Percentiles rank a stretch among this genome's conserved stretches.
phyloP scores from a whole-genome alignment of 2,888 invertebrate genomes.

The Pseudococcus longispinus region DNA sequence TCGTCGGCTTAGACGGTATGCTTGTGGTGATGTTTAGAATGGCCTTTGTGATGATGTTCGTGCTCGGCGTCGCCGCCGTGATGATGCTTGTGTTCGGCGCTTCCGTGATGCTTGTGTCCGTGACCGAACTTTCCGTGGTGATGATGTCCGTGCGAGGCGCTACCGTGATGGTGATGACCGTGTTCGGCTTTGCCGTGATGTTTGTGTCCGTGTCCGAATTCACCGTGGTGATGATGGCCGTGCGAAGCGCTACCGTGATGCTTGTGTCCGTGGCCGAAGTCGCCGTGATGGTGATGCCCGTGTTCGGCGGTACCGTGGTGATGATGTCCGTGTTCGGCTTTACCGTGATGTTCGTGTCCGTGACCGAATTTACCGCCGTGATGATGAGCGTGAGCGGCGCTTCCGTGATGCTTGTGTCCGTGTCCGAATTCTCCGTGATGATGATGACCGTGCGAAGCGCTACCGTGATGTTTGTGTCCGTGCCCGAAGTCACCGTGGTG shows the following conservation, averaged over 20 bases:
- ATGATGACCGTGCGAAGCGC: slow-evolving; percentile 57
- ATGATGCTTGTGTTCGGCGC: slow-evolving; percentile 59
- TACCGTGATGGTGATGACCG: slow-evolving; percentile 59
- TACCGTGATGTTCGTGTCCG: slow-evolving; percentile 58
- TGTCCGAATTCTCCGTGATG: slow-evolving; percentile 58
- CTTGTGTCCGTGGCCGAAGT: slow-evolving; percentile 57
- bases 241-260: slow-evolving; percentile 60
- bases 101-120: slow-evolving; percentile 59
- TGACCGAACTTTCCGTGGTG: slow-evolving; percentile 59
- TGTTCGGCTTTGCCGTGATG: slow-evolving; percentile 59
- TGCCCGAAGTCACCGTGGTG: slow-evolving; percentile 57
- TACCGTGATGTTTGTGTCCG: slow-evolving; percentile 58
- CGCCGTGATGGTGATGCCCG: slow-evolving; percentile 57
- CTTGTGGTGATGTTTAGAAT: slow-evolving; percentile 60
- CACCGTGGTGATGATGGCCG: slow-evolving; percentile 60
- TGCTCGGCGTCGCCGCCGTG: slow-evolving; percentile 59
- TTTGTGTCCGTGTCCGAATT: slow-evolving; percentile 59
- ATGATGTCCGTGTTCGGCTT: slow-evolving; percentile 57
- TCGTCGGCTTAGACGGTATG: slow-evolving; percentile 57
- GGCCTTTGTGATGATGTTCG: slow-evolving; percentile 60
- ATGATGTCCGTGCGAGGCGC: slow-evolving; percentile 59
- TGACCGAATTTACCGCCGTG: slow-evolving; percentile 57
- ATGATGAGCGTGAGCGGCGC: slow-evolving; percentile 57
- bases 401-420: slow-evolving; percentile 58
- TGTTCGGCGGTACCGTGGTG: slow-evolving; percentile 57